Percentiles rank a stretch among this genome's conserved stretches.
phyloP scores from a whole-genome alignment of 2,888 invertebrate genomes.

The Euphydryas editha region DNA sequence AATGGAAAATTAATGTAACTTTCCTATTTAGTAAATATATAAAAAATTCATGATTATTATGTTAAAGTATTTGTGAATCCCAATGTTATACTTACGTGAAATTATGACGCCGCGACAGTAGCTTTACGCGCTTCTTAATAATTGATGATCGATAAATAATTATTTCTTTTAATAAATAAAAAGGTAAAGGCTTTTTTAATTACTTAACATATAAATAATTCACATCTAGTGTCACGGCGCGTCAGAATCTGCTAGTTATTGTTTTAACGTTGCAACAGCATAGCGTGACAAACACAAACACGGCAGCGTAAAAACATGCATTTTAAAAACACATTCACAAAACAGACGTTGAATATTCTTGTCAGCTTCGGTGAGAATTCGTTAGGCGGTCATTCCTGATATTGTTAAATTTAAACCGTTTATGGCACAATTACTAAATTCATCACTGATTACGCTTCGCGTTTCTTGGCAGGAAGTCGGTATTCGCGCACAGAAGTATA shows the following conservation, averaged over 20 bases:
- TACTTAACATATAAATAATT: background rate
- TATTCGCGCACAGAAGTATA: conserved; percentile 69
- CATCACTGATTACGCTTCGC: conserved; percentile 57
- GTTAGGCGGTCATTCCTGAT: conserved; percentile 77
- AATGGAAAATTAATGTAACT: no score
- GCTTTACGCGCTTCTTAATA: background rate
- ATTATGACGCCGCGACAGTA: conserved; percentile 31
- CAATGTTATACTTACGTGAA: conserved; percentile 28
- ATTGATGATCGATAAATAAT: background rate
- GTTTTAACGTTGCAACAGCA: conserved; percentile 46
- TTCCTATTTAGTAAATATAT: no score
- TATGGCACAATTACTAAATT: conserved; percentile 59
- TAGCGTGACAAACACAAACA: conserved; percentile 74
- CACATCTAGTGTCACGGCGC: conserved; percentile 26
- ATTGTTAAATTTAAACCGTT: conserved; percentile 68
- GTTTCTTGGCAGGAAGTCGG: conserved; percentile 80
- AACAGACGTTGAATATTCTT: conserved; percentile 60
- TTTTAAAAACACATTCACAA: conserved; percentile 71
- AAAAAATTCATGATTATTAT: conserved; percentile 2
- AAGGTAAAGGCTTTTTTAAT: background rate
- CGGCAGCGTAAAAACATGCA: conserved; percentile 75
- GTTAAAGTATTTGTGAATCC: conserved; percentile 16
- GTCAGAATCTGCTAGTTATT: conserved; percentile 35
- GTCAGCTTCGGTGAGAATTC: conserved; percentile 68
- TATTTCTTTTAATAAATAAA: background rate